Conservation (phyloP, 2,113 vertebrate genomes). For the Corythaeola cristata region DNA sequence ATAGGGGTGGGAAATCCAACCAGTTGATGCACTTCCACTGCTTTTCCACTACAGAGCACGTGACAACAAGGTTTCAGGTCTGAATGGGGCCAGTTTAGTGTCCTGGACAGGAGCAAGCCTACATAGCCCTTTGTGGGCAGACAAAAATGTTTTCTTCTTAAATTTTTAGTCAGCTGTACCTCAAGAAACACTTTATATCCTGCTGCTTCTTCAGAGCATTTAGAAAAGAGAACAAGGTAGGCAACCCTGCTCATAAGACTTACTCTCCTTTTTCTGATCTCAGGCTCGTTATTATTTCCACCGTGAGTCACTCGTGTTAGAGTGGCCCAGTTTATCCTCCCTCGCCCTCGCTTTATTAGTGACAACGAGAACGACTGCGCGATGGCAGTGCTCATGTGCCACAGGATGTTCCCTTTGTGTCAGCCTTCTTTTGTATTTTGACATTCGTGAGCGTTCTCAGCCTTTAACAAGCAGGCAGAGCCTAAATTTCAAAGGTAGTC, state of each 20-base stretch:
- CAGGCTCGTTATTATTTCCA: not conserved
- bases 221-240: not conserved
- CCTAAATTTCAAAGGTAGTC: slow-evolving; percentile 6
- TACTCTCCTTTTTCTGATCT: slow-evolving; percentile 4
- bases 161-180: not conserved
- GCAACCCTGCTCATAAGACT: not conserved
- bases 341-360: not conserved
- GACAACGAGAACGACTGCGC: not conserved
- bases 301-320: not conserved
- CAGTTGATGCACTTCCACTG: not conserved
- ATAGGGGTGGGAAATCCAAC: not conserved
- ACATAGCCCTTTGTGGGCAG: not conserved
- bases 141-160: not conserved
- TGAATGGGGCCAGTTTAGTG: not conserved
- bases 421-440: not conserved
- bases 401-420: not conserved
- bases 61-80: not conserved
- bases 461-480: not conserved
- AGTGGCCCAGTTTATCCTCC: not conserved
- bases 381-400: rapidly evolving
- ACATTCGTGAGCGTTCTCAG: not conserved
- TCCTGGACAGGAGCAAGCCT: not conserved
- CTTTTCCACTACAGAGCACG: not conserved
- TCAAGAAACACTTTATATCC: not conserved
- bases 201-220: not conserved